These are phyloP conservation scores for Trichopoda pennipes DNA, from an alignment of 2,888 invertebrate species.

Conservation along the genomic window DNA sequence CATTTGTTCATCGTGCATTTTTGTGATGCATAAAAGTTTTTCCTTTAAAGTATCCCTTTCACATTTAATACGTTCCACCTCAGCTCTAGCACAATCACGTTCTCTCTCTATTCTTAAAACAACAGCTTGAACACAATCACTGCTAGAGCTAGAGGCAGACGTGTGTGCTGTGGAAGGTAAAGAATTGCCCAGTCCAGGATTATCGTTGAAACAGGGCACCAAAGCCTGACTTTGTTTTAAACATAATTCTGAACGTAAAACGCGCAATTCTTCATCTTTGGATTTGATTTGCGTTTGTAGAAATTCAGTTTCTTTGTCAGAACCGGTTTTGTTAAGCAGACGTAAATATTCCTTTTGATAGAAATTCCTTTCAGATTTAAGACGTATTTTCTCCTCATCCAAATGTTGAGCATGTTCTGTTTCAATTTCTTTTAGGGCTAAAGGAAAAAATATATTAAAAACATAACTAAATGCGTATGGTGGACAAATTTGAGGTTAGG, in stretches of 20 bases:
- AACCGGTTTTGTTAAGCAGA: conserved; percentile 75
- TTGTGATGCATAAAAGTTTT: conserved; percentile 82
- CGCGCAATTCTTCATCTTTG: conserved; percentile 77
- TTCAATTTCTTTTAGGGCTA: conserved; percentile 71
- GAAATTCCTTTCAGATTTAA: conserved; percentile 79
- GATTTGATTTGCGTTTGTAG: conserved; percentile 78
- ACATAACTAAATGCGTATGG: too few species aligned
- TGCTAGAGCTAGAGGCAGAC: conserved; percentile 64
- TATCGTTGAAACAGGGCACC: conserved; percentile 61
- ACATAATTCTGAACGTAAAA: conserved; percentile 74
- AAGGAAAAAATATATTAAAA: neutral
- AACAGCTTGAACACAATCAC: conserved; percentile 79
- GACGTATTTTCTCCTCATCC: conserved; percentile 78
- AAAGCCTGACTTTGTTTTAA: conserved; percentile 58
- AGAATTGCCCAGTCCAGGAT: conserved; percentile 46
- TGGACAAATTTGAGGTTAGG: too few species aligned
- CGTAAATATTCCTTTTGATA: conserved; percentile 80
- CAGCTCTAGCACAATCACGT: conserved; percentile 82
- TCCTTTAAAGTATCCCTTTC: conserved; percentile 84
- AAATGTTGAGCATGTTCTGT: conserved; percentile 69
- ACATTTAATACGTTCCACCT: conserved; percentile 83
- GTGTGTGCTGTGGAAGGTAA: conserved; percentile 61
- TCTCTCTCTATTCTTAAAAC: conserved; percentile 81
- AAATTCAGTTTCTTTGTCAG: conserved; percentile 77
- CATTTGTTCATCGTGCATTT: conserved; percentile 82